Conservation (phyloP, 2,113 vertebrate genomes). For the Triplophysa tibetana region DNA sequence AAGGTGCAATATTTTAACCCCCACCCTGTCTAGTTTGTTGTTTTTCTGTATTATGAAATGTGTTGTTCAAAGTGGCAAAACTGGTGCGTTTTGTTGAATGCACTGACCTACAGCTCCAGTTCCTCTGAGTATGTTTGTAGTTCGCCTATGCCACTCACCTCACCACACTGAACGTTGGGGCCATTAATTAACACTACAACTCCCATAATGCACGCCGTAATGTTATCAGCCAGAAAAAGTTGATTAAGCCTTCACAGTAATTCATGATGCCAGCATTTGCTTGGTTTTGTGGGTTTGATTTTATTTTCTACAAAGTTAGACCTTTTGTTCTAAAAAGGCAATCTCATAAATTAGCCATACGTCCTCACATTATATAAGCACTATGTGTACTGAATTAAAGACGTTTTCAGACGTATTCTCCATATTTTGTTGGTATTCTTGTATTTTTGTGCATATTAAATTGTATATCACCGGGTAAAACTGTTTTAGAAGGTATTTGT, state of each 20-base stretch:
- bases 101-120: conserved; percentile 50
- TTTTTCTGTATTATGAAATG: conserved; percentile 34
- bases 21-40: conserved; percentile 35
- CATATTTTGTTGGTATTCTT: conserved; percentile 80
- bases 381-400: conserved; percentile 83
- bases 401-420: conserved; percentile 81
- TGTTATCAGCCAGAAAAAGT: conserved; percentile 54
- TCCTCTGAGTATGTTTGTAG: conserved; percentile 52
- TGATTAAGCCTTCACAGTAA: conserved; percentile 66
- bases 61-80: conserved; percentile 35
- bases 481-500: conserved; percentile 89
- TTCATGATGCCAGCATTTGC: conserved; percentile 78
- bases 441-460: conserved; percentile 89
- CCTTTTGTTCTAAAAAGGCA: conserved; percentile 97
- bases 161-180: conserved; percentile 53
- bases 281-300: conserved; percentile 75
- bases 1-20: conserved; percentile 53
- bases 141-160: conserved; percentile 52
- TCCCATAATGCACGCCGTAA: conserved; percentile 75
- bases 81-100: conserved; percentile 50
- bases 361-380: conserved; percentile 78
- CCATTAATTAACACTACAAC: conserved; percentile 70
- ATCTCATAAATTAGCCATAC: conserved; percentile 74
- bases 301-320: conserved; percentile 68
- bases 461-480: conserved; percentile 93